Conservation (phyloP, 2,888 invertebrate species). For the Platypus cylindrus region DNA sequence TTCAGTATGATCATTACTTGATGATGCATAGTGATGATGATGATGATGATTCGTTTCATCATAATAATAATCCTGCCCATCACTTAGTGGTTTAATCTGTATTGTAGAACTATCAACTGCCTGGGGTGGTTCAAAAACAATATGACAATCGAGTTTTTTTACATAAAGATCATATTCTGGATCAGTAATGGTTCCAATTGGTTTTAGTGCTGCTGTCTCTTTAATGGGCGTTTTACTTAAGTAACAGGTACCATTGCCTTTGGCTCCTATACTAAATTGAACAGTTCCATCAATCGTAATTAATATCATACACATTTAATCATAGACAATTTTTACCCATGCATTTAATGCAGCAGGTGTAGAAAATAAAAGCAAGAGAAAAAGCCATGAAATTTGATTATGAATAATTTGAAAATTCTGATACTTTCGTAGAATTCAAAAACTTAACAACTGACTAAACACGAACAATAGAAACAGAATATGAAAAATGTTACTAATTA, state of each 20-base stretch:
- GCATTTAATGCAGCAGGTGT: no score
- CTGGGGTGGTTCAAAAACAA: slow-evolving; percentile 25
- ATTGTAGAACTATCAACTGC: not conserved
- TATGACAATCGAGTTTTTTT: slow-evolving; percentile 40
- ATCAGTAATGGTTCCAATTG: slow-evolving; percentile 41
- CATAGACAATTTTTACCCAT: no score
- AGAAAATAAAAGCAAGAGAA: no score
- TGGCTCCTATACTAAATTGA: slow-evolving; percentile 41
- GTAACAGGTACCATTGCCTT: slow-evolving; percentile 51
- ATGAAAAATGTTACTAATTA: slow-evolving; percentile 1
- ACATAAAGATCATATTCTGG: slow-evolving; percentile 51
- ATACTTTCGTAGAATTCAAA: no score
- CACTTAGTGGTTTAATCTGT: not conserved
- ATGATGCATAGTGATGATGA: slow-evolving; percentile 1
- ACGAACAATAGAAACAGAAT: no score
- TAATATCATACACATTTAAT: no score
- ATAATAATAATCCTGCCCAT: not conserved
- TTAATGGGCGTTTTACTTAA: slow-evolving; percentile 38
- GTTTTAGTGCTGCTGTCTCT: slow-evolving; percentile 36
- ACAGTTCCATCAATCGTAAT: no score
- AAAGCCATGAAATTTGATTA: no score
- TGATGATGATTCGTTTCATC: not conserved
- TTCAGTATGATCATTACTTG: no score
- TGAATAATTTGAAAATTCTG: no score
- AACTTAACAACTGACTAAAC: no score